phyloP scores from a whole-genome alignment of 2,113 vertebrate genomes.

The Forbesichthys agassizii region DNA sequence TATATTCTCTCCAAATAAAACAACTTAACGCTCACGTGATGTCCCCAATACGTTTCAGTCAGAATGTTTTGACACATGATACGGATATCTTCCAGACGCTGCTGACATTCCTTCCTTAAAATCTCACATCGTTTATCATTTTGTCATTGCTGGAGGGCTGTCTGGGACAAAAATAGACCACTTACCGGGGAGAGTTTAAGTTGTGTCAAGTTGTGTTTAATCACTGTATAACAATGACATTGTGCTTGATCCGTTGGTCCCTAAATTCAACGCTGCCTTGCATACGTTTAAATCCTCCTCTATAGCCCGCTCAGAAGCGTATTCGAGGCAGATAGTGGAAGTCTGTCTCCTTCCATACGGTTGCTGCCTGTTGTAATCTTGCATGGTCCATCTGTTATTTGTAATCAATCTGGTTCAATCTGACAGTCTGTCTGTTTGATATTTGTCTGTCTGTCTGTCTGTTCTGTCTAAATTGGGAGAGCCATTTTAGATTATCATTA shows the following conservation, averaged over 20 bases:
- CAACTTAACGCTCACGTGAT: conserved; percentile 8
- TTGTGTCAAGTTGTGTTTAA: conserved; percentile 21
- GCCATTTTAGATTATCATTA: no score
- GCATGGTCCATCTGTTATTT: conserved; percentile 10
- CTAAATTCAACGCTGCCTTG: background rate
- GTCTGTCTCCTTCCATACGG: conserved; percentile 20
- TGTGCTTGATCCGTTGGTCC: conserved; percentile 11
- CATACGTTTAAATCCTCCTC: background rate
- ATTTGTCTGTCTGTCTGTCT: no score
- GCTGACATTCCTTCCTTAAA: conserved; percentile 11
- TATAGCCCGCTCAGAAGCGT: conserved; percentile 22
- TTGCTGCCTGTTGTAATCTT: background rate
- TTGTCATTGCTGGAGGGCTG: conserved; percentile 18
- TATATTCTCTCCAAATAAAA: conserved; percentile 40
- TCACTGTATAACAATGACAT: conserved; percentile 34
- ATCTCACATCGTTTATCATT: conserved; percentile 15
- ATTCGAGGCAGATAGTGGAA: conserved; percentile 42
- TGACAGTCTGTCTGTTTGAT: no score
- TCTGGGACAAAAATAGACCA: background rate
- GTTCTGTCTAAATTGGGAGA: no score
- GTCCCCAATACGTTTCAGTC: conserved; percentile 42
- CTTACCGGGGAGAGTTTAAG: background rate
- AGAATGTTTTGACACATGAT: conserved; percentile 43
- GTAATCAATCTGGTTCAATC: no score
- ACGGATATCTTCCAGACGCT: background rate